phyloP scores from a whole-genome alignment of 2,888 invertebrate species.

The Lithophane leautieri region DNA sequence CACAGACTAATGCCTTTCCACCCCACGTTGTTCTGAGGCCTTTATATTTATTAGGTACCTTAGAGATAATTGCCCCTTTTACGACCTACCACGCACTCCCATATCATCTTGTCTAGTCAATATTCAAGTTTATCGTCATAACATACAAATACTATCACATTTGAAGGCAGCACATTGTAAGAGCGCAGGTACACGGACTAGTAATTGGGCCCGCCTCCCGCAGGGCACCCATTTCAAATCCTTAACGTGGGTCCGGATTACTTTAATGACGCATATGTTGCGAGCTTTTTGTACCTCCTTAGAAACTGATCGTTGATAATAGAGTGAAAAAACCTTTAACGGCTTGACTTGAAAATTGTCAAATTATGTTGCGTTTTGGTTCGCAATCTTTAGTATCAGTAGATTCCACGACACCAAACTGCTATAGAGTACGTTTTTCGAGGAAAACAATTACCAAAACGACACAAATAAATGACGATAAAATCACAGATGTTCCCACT shows the following conservation, averaged over 20 bases:
- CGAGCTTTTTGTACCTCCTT: conserved; percentile 78
- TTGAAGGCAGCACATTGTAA: conserved; percentile 56
- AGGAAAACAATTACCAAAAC: background rate
- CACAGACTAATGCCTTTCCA: conserved; percentile 20
- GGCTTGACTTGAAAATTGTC: conserved; percentile 46
- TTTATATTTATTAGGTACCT: conserved; percentile 16
- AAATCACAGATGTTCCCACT: conserved; percentile 37
- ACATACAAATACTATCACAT: conserved; percentile 60
- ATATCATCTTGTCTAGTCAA: conserved; percentile 1
- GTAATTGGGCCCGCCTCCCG: conserved; percentile 82
- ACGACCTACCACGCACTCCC: background rate
- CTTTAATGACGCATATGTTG: conserved; percentile 84
- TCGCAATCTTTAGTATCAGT: background rate
- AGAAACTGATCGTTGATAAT: conserved; percentile 66
- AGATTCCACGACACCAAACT: background rate
- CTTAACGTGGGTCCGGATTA: conserved; percentile 80
- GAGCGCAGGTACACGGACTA: conserved; percentile 75
- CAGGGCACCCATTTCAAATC: conserved; percentile 81
- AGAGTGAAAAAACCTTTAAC: conserved; percentile 64
- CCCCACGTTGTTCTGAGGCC: conserved; percentile 7
- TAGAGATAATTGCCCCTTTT: background rate
- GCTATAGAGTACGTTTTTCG: background rate
- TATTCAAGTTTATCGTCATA: conserved; percentile 10
- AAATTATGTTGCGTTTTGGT: conserved; percentile 39
- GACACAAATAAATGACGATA: conserved; percentile 14